Evolutionary conservation across 2,888 invertebrate species (phyloP).

Genomic region (Erynnis tages): DNA sequence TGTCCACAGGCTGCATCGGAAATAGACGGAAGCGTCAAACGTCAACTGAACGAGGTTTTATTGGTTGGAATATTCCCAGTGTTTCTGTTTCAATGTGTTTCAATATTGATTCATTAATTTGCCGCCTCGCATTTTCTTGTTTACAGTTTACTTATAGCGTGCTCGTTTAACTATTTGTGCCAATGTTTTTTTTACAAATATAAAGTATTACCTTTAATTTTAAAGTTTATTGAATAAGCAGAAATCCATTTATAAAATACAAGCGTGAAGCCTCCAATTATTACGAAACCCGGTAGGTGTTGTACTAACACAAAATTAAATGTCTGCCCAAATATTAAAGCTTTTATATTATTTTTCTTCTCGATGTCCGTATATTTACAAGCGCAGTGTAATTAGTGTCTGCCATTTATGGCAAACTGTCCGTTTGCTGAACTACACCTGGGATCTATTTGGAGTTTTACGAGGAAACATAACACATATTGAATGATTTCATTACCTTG

Average conservation of each 20-base stretch:
- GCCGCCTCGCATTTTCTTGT: neutral
- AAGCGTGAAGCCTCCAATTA: too few relatives aligned
- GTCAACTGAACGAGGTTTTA: conserved; percentile 13
- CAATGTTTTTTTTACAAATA: too few relatives aligned
- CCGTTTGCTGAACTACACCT: neutral
- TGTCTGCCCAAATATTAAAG: too few relatives aligned
- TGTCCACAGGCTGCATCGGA: conserved; percentile 8
- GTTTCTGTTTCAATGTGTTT: conserved; percentile 3
- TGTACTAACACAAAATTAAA: too few relatives aligned
- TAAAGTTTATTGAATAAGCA: too few relatives aligned
- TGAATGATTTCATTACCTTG: neutral
- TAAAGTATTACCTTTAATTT: too few relatives aligned
- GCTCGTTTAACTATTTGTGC: too few relatives aligned
- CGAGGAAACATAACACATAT: neutral
- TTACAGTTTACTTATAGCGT: neutral
- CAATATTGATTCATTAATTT: neutral
- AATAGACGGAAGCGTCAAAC: conserved; percentile 16
- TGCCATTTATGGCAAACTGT: too few relatives aligned
- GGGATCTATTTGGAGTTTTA: neutral
- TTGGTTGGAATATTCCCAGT: conserved; percentile 1
- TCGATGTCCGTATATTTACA: neutral
- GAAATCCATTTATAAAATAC: too few relatives aligned
- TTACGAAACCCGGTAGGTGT: too few relatives aligned
- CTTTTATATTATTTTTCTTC: neutral
- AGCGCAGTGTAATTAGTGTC: too few relatives aligned